phyloP scores from a whole-genome alignment of 2,797 vertebrate genomes.

The Dendrocincla tyrannina region DNA sequence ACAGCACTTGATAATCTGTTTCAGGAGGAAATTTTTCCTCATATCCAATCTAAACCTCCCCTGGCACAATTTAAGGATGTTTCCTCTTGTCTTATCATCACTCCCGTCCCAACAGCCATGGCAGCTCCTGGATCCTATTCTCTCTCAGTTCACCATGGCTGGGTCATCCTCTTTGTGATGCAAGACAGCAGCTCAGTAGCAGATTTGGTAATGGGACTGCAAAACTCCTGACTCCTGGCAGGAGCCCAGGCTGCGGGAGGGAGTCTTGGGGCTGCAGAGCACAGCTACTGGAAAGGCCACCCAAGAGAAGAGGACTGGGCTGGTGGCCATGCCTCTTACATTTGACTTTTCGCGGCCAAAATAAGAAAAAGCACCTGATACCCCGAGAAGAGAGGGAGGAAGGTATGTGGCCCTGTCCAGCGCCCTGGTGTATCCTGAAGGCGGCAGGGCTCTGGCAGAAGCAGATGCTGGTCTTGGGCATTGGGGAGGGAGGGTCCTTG shows the following conservation, averaged over 20 bases:
- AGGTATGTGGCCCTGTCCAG: not conserved
- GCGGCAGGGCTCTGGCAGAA: not conserved
- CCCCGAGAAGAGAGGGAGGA: not conserved
- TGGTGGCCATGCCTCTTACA: not conserved
- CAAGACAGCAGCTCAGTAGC: not conserved
- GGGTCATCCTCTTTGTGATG: not conserved
- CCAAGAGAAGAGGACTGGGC: not conserved
- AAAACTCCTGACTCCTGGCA: not conserved
- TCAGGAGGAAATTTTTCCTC: not conserved
- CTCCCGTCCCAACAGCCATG: not conserved
- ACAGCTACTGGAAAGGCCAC: not conserved
- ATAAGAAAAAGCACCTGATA: not conserved
- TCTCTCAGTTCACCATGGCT: accelerated
- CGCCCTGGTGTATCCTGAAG: accelerated
- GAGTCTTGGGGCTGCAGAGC: not conserved
- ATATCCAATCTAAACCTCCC: not conserved
- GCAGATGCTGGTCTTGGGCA: accelerated
- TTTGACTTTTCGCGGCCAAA: not conserved
- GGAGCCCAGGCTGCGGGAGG: not conserved
- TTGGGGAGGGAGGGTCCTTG: not conserved
- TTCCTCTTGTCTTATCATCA: not conserved
- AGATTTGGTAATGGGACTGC: not conserved
- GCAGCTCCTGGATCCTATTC: not conserved
- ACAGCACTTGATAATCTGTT: not conserved
- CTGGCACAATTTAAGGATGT: not conserved